Conservation (phyloP, 2,888 invertebrate species). For the Blastobasis lacticolella region DNA sequence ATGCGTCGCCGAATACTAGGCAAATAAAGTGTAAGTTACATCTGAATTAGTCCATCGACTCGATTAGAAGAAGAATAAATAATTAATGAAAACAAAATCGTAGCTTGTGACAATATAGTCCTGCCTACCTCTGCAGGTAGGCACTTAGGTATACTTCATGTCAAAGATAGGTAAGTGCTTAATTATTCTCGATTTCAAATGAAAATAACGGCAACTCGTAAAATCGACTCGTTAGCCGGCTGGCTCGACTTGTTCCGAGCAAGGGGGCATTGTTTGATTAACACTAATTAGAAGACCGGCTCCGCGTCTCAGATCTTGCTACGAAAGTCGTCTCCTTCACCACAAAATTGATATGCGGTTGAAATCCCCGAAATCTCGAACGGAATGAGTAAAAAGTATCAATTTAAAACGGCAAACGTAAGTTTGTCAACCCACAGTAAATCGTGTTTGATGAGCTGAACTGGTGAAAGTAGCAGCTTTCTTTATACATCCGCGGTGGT, state of each 20-base stretch:
- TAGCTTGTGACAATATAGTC: too few relatives aligned
- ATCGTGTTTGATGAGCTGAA: slow-evolving; percentile 25
- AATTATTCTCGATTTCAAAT: not conserved
- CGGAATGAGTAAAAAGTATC: too few relatives aligned
- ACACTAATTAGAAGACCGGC: slow-evolving; percentile 69
- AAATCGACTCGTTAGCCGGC: slow-evolving; percentile 25
- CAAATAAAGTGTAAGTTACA: too few relatives aligned
- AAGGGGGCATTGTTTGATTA: slow-evolving; percentile 67
- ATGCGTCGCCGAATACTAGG: too few relatives aligned
- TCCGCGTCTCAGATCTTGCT: slow-evolving; percentile 37
- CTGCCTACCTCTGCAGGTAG: too few relatives aligned
- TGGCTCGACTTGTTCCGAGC: slow-evolving; percentile 45
- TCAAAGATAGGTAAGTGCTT: not conserved
- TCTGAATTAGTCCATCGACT: too few relatives aligned
- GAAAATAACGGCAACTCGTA: not conserved
- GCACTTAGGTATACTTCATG: too few relatives aligned
- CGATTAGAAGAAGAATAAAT: too few relatives aligned
- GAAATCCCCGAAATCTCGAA: too few relatives aligned
- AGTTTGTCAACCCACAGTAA: slow-evolving; percentile 29
- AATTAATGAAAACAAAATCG: too few relatives aligned
- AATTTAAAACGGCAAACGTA: slow-evolving; percentile 15
- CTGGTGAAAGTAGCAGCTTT: slow-evolving; percentile 51
- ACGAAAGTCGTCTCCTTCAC: slow-evolving; percentile 39
- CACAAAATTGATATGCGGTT: slow-evolving; percentile 10
- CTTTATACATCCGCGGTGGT: slow-evolving; percentile 17